Conservation (phyloP, 1,140 invertebrate species). For the Hydropsyche tenuis region DNA sequence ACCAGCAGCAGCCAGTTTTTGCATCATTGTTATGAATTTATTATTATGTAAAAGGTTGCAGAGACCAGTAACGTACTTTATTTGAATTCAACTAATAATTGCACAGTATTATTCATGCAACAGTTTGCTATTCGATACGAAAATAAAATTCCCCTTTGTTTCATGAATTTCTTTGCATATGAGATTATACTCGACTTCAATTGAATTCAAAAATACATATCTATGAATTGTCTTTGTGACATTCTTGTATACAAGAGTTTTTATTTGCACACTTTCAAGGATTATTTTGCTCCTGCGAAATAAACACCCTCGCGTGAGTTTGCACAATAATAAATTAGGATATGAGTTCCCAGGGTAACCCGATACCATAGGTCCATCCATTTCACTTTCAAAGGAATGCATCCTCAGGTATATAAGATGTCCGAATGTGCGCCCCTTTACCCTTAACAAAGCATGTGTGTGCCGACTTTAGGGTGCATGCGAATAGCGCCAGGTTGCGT, state of each 20-base stretch:
- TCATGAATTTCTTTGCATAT: too few species aligned
- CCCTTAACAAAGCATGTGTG: too few species aligned
- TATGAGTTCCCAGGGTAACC: constrained; percentile 48
- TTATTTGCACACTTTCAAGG: not conserved
- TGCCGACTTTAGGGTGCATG: too few species aligned
- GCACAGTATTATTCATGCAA: too few species aligned
- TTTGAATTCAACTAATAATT: too few species aligned
- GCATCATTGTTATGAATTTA: constrained; percentile 46
- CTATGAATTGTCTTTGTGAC: not conserved
- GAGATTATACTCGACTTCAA: too few species aligned
- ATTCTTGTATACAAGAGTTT: not conserved
- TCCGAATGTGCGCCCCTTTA: constrained; percentile 1
- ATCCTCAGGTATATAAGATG: constrained; percentile 29
- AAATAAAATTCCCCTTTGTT: too few species aligned
- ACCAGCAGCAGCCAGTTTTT: constrained; percentile 47
- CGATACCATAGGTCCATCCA: constrained; percentile 44
- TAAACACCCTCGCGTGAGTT: constrained; percentile 23
- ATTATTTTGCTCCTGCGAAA: constrained; percentile 11
- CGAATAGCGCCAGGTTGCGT: too few species aligned
- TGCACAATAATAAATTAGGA: constrained; percentile 32
- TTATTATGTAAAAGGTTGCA: constrained; percentile 25
- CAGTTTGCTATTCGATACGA: too few species aligned
- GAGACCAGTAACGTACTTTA: not conserved
- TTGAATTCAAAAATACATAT: too few species aligned
- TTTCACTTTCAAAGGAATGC: constrained; percentile 48